phyloP scores from a whole-genome alignment of 1,140 invertebrate genomes.

The Plutomurus gul region DNA sequence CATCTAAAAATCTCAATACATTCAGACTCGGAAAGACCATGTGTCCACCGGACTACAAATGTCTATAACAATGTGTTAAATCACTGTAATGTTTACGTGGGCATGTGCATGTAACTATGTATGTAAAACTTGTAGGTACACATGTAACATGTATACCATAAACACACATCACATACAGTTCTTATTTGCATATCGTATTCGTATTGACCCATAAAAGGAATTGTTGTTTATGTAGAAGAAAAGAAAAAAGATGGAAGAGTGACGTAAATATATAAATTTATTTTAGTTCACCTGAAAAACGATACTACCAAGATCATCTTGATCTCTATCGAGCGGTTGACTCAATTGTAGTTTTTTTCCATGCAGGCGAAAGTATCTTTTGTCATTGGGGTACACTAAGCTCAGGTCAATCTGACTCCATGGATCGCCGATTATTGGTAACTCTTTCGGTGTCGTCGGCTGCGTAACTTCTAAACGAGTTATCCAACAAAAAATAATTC shows the following conservation, averaged over 20 bases:
- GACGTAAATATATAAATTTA: not conserved
- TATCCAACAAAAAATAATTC: not conserved
- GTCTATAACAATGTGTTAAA: no score
- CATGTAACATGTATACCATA: no score
- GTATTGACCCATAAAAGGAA: not conserved
- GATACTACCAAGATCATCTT: conserved; percentile 81
- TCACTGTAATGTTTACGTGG: no score
- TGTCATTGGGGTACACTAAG: conserved; percentile 75
- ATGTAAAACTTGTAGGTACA: no score
- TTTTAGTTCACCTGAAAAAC: conserved; percentile 75
- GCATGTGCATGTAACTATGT: no score
- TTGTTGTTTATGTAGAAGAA: no score
- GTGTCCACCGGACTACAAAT: no score
- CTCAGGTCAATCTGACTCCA: conserved; percentile 77
- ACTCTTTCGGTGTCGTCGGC: conserved; percentile 73
- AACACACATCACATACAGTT: no score
- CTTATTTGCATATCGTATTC: no score
- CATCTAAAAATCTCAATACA: no score
- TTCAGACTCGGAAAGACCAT: no score
- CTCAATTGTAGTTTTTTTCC: conserved; percentile 80
- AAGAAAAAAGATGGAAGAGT: not conserved
- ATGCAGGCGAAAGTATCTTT: conserved; percentile 75
- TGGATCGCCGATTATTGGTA: conserved; percentile 81
- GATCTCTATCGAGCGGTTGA: conserved; percentile 80
- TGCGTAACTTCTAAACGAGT: conserved; percentile 74